Evolutionary conservation across 35 echinoderm and acorn worm species (phyloP), one percentile per base, ranked within the genome.

Genomic region (Lytechinus pictus): DNA sequence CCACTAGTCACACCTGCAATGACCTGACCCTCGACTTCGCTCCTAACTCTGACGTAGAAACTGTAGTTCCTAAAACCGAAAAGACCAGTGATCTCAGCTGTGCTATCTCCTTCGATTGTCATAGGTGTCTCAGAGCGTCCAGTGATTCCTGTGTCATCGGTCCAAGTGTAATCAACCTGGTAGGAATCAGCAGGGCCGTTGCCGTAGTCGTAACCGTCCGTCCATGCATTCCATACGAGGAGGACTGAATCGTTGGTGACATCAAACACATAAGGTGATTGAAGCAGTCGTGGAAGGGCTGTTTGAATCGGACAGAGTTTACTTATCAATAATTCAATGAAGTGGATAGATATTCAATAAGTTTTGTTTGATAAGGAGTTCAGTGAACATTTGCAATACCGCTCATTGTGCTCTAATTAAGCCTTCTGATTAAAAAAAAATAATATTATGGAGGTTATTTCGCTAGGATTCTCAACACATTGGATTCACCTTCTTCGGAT

Each of bases 121-220:
- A 93, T 3, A 11, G 92, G 92, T 93, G 0, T 54, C 12, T 93
- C 53, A 6, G 92, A 93, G 19, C 28, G 8, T 27, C 92, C 92
- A 55, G 13, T 54, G 52, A 54, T 92, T 8, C 14, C 91, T 13
- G 3, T 52, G 92, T 57, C 24, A 27, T 93, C 92, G 6, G 52
- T 93, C 92, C 92, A 57, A 0, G n/a, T 57, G 53, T 93, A 93
- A 0, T 11, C 21, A 53, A 93, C 57, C 92, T 55, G 53, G n/a
- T 93, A 93, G n/a, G 92, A 93, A 16, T 93, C 54, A 0, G 56
- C 92, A 54, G 92, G 92, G 14, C 92, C 92, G n/a, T 21, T 93
- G 1, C 92, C 92, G 10, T 57, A 93, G 55, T 93, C 92, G 54
- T 93, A 93, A 13, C 92, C 92, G n/a, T 93, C 52, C 28, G 52